Percentiles rank a stretch among this genome's conserved stretches.
Evolutionary conservation across 30 jellyfish, hydroid and myxozoan species (phyloP).

Genomic region (Rhopilema esculentum): DNA sequence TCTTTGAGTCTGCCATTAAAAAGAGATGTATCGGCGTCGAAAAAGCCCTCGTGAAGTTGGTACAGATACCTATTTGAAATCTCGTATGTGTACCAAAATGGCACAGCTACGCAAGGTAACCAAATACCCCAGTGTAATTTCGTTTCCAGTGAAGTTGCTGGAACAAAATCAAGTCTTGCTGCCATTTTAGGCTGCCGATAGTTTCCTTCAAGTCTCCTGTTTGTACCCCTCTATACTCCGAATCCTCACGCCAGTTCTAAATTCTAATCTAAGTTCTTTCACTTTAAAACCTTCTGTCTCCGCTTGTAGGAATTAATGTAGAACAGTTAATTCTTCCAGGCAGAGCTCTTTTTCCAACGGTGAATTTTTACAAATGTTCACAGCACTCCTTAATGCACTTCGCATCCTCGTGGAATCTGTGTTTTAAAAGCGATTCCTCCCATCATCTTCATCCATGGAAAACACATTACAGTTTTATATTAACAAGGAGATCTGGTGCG

Average conservation of each 20-base stretch:
- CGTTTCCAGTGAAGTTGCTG: slow-evolving; percentile 47
- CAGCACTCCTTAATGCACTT: background rate
- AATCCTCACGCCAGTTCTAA: background rate
- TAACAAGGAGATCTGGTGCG: background rate
- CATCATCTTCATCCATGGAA: background rate
- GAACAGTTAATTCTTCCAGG: no score
- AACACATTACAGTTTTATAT: background rate
- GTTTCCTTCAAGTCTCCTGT: background rate
- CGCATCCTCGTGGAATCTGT: background rate
- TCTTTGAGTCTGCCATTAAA: slow-evolving; percentile 64
- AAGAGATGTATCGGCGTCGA: slow-evolving; percentile 54
- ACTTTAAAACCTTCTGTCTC: background rate
- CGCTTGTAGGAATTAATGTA: background rate
- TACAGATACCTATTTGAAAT: slow-evolving; percentile 49
- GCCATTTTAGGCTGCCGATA: slow-evolving; percentile 37
- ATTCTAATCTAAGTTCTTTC: background rate
- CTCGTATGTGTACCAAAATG: slow-evolving; percentile 65
- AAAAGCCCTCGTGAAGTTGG: slow-evolving; percentile 57
- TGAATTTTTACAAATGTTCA: background rate
- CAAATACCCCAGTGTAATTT: slow-evolving; percentile 63
- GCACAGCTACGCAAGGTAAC: slow-evolving; percentile 62
- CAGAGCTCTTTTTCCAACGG: background rate
- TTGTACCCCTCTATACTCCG: background rate
- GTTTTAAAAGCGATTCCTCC: background rate
- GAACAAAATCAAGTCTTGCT: slow-evolving; percentile 49